Evolutionary conservation across 2,113 vertebrate genomes (phyloP).

Genomic region (Cebidichthys violaceus): DNA sequence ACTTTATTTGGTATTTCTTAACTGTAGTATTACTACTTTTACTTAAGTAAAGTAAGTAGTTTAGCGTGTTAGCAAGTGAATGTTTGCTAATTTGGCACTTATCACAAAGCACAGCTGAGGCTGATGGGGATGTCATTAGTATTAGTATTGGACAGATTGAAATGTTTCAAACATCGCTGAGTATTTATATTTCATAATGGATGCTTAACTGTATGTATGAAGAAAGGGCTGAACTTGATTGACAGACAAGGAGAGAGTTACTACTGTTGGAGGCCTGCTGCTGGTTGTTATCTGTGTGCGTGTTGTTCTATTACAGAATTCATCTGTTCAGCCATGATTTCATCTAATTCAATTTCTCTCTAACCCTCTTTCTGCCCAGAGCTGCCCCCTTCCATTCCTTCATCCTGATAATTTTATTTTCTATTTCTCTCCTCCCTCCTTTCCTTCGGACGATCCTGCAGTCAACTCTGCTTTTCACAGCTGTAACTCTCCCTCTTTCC

Average conservation of each 20-base stretch:
- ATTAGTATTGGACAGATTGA: background rate
- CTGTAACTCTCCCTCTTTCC: constrained; percentile 51
- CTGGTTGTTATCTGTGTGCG: constrained; percentile 11
- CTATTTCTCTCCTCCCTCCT: constrained; percentile 25
- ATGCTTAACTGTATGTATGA: constrained; percentile 2
- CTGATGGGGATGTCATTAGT: background rate
- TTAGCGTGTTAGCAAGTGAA: no score
- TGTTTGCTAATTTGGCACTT: no score
- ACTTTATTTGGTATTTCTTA: background rate
- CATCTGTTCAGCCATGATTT: constrained; percentile 67
- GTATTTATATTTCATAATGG: background rate
- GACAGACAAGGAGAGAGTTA: constrained; percentile 36
- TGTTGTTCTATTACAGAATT: constrained; percentile 58
- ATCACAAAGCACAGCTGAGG: no score
- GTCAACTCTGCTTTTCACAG: constrained; percentile 42
- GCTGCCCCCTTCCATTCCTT: constrained; percentile 62
- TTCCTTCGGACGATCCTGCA: constrained; percentile 10
- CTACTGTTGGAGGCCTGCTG: constrained; percentile 19
- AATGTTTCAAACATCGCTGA: background rate
- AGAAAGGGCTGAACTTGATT: constrained; percentile 42
- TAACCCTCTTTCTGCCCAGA: constrained; percentile 50
- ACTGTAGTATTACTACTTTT: background rate
- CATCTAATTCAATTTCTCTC: constrained; percentile 74
- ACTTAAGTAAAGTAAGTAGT: background rate
- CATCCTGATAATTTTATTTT: constrained; percentile 64